These are phyloP conservation scores for Trididemnum miniatum DNA, from an alignment of 23 tunicate species.

Conservation along the genomic window DNA sequence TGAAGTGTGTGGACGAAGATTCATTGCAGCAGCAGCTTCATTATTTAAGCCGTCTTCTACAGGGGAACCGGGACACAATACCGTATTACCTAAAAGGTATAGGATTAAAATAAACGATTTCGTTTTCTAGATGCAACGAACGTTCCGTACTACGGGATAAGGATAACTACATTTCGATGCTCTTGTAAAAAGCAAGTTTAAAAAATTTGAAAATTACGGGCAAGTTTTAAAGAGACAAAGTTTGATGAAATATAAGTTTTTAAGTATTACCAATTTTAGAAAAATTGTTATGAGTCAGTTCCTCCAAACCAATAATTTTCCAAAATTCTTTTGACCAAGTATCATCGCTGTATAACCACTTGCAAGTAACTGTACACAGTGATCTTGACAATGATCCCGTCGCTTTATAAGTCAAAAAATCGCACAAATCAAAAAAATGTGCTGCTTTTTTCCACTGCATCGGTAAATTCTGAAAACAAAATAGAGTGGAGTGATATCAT, in stretches of 20 bases:
- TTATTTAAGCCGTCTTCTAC: constrained; percentile 55
- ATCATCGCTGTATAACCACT: constrained; percentile 63
- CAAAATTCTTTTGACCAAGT: constrained; percentile 74
- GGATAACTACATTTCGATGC: no score
- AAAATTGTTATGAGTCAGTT: constrained; percentile 53
- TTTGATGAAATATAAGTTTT: no score
- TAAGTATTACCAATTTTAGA: constrained; percentile 55
- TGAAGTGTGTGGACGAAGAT: constrained; percentile 41
- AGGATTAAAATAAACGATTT: background rate
- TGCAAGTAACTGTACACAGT: constrained; percentile 72
- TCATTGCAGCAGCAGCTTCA: constrained; percentile 49
- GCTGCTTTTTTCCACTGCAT: constrained; percentile 54
- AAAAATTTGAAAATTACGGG: no score
- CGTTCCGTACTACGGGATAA: no score
- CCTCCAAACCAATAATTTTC: constrained; percentile 57
- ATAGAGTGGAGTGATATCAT: no score
- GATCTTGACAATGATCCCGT: constrained; percentile 71
- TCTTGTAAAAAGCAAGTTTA: no score
- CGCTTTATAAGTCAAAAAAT: constrained; percentile 85
- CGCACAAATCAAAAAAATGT: constrained; percentile 86
- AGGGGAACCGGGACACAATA: constrained; percentile 49
- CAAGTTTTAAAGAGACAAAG: no score
- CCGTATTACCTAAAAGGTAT: constrained; percentile 23
- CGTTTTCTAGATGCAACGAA: no score
- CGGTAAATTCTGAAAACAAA: constrained; percentile 25